A percentile compares a stretch with the other conserved stretches of the same genome.
Conservation (phyloP, 1,140 invertebrate genomes). For the Sarcophaga peregrina region DNA sequence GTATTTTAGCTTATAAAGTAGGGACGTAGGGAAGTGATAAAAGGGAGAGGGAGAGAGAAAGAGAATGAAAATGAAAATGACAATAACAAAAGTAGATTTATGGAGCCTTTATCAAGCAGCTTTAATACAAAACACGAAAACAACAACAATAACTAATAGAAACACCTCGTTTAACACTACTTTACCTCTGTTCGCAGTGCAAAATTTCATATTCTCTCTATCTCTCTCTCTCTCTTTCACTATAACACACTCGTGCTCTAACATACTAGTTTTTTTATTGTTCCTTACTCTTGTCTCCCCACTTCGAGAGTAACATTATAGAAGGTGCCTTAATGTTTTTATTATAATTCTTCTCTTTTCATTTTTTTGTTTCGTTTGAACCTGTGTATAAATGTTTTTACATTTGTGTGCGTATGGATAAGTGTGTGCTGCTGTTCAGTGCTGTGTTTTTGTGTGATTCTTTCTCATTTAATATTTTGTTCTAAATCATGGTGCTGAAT, state of each 20-base stretch:
- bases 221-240: background rate
- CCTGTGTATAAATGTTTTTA: background rate
- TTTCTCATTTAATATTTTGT: background rate
- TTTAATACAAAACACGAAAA: background rate
- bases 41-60: no score
- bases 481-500: background rate
- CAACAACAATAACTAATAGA: conserved; percentile 6
- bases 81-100: conserved; percentile 18
- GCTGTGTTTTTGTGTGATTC: conserved; percentile 10
- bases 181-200: background rate
- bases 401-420: background rate
- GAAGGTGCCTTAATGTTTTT: no score
- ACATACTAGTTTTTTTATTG: no score
- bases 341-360: no score
- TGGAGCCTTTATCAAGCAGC: conserved; percentile 16
- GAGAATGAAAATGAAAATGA: background rate
- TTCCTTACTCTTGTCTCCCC: background rate
- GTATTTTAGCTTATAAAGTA: background rate
- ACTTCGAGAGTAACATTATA: background rate
- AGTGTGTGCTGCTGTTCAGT: background rate
- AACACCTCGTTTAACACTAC: background rate
- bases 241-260: background rate
- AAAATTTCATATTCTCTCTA: no score
- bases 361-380: no score
- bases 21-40: background rate